Evolutionary conservation across 2,888 invertebrate species (phyloP).

Genomic region (Halictus ligatus): DNA sequence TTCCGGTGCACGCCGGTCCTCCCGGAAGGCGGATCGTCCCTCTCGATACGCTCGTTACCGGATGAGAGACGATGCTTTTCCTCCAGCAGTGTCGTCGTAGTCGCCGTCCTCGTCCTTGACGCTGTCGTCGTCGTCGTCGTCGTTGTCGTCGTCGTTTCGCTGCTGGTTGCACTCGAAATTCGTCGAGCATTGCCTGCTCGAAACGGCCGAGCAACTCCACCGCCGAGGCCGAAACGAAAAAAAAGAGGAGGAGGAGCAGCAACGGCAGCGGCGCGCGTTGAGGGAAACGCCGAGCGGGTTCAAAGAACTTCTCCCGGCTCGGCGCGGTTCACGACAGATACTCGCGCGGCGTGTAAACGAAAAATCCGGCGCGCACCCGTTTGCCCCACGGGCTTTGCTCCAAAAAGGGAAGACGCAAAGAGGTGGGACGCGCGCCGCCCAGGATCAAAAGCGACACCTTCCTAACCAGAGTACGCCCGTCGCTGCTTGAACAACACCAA

Average conservation of each 20-base stretch:
- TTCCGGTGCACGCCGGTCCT: slow-evolving; percentile 26
- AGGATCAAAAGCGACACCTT: slow-evolving; percentile 43
- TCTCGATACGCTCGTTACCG: slow-evolving; percentile 50
- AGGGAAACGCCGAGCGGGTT: slow-evolving; percentile 39
- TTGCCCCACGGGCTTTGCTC: slow-evolving; percentile 45
- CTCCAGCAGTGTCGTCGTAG: background rate
- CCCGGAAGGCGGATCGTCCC: slow-evolving; percentile 26
- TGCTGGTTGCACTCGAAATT: slow-evolving; percentile 13
- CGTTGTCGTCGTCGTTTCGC: background rate
- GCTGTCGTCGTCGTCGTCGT: background rate
- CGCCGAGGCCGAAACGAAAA: slow-evolving; percentile 2
- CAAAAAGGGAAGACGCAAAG: slow-evolving; percentile 27
- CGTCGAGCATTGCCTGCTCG: slow-evolving; percentile 12
- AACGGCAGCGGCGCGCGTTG: background rate
- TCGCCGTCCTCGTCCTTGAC: background rate
- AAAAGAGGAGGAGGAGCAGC: too few relatives aligned
- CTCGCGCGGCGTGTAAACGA: slow-evolving; percentile 45
- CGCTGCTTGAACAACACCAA: slow-evolving; percentile 4
- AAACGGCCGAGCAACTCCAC: slow-evolving; percentile 30
- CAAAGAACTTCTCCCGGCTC: slow-evolving; percentile 48
- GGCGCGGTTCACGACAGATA: slow-evolving; percentile 31
- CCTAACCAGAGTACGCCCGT: background rate
- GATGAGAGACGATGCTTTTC: slow-evolving; percentile 20
- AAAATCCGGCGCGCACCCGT: slow-evolving; percentile 26
- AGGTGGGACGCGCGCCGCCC: background rate